Base-by-base conservation (phyloP, 1,140 invertebrate species). In the Telenomus remus region DNA sequence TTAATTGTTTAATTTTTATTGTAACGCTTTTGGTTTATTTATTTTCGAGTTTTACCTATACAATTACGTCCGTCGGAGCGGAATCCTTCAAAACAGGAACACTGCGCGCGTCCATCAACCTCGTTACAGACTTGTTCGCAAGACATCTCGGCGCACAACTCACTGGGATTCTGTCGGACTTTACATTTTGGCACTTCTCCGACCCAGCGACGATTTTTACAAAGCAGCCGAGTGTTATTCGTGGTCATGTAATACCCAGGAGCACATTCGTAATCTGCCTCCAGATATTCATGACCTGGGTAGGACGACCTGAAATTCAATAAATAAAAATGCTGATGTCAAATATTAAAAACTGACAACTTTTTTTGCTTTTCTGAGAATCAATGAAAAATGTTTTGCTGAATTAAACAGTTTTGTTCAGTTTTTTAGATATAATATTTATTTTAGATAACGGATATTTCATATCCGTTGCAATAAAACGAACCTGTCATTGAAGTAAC, bases 81-180 rank as follows among this genome's bases (percentile, higher is more conserved):
- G 63, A 85, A 88, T 8, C 89, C 89, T 76, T 88, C 79, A 72
- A 84, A 85, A 81, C 90, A 91, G 19, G 80, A 85, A 56, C 90
- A 91, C 53, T 82, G 82, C 19, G 86, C 82, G 14, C 72, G 78
- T 12, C 87, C 88, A 71, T 85, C 81, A 61, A 86, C 82, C 70
- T 89, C 86, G 56, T 82, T 86, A 76, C 90, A 91, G 37, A 86
- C 73, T 39, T 90, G 87, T 57, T 90, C 85, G 47, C 87, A 87
- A 47, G 78, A 80, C 37, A 81, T 81, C 39, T 80, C 80, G 8
- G 73, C 76, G 53, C 86, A 87, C 7, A 73, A 55, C 47, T 80
- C 74, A 6, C 78, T 78, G 9, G 79, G 69, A 73, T 81, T 82
- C 55, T 80, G 82, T 48, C 69, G 79, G 53, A 79, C 71, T 63